Evolutionary conservation across 1,140 invertebrate genomes (phyloP).

Genomic region (Drosophila chauvacae): DNA sequence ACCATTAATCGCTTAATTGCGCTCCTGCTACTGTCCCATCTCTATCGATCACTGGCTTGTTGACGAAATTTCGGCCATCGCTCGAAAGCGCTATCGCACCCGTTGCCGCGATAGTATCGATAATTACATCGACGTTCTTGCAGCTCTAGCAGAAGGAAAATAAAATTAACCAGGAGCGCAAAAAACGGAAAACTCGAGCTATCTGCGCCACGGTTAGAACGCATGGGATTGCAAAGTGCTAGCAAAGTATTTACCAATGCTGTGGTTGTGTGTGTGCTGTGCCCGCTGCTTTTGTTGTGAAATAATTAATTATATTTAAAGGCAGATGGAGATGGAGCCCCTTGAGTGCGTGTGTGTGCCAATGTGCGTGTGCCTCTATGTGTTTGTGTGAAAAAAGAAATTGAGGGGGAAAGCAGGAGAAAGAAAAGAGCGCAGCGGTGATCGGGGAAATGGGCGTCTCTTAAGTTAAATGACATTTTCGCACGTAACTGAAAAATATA

Average conservation of each 20-base stretch:
- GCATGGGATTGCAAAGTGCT: slow-evolving; percentile 25
- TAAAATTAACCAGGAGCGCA: slow-evolving; percentile 38
- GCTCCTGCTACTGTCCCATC: not conserved
- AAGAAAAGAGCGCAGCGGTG: slow-evolving; percentile 14
- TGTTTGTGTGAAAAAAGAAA: slow-evolving; percentile 46
- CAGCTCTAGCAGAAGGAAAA: slow-evolving; percentile 30
- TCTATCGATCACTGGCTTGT: slow-evolving; percentile 1
- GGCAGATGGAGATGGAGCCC: slow-evolving; percentile 51
- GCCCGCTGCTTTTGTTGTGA: slow-evolving; percentile 19
- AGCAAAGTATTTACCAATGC: not conserved
- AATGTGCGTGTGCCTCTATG: slow-evolving; percentile 30
- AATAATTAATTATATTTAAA: slow-evolving; percentile 39
- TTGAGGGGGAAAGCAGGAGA: slow-evolving; percentile 43
- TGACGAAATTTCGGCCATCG: slow-evolving; percentile 3
- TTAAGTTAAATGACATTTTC: slow-evolving; percentile 66
- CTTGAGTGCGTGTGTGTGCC: slow-evolving; percentile 15
- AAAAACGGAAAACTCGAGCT: slow-evolving; percentile 22
- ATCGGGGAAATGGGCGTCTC: slow-evolving; percentile 52
- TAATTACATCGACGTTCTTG: slow-evolving; percentile 2
- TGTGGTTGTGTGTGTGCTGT: not conserved
- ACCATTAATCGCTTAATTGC: not conserved
- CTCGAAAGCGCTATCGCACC: slow-evolving; percentile 8
- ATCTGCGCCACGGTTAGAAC: slow-evolving; percentile 10
- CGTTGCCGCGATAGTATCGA: slow-evolving; percentile 8
- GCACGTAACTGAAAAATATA: slow-evolving; percentile 66